Percentiles rank a stretch among this genome's conserved stretches.
Evolutionary conservation across 2,113 vertebrate genomes (phyloP).

Genomic region (Nyctibius bracteatus): DNA sequence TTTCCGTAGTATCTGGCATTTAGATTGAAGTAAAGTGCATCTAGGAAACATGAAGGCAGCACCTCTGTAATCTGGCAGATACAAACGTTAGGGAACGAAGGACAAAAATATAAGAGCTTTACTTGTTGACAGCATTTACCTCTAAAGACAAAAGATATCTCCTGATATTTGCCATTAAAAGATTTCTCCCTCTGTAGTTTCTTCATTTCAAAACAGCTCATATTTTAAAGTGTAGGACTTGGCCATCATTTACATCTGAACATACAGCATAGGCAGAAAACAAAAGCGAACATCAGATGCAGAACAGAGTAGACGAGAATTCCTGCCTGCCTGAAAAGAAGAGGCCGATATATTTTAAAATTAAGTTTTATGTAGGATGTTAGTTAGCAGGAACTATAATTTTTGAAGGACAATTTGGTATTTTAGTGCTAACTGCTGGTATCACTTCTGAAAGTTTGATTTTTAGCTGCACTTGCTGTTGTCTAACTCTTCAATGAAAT

Average conservation of each 20-base stretch:
- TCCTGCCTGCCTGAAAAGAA: background rate
- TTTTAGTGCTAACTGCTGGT: background rate
- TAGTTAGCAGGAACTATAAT: background rate
- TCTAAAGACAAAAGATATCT: slow-evolving; percentile 4
- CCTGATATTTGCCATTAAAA: background rate
- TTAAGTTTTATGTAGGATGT: background rate
- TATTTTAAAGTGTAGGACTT: background rate
- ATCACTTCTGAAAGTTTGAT: background rate
- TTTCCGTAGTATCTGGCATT: background rate
- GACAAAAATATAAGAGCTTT: background rate
- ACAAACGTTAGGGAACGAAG: background rate
- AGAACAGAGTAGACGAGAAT: background rate
- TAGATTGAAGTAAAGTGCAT: background rate
- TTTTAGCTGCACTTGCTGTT: background rate
- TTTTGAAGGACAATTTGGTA: background rate
- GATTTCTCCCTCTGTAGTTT: background rate
- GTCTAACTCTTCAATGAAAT: background rate
- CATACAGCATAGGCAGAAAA: background rate
- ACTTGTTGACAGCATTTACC: slow-evolving; percentile 4
- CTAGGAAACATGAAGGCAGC: background rate
- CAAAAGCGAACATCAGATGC: background rate
- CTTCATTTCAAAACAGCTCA: background rate
- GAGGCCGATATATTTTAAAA: background rate
- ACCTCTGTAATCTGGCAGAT: background rate
- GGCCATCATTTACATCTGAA: background rate